Evolutionary conservation across 2,888 invertebrate species (phyloP), one percentile per base, ranked within the genome.

Genomic region (Tiliacea citrago): DNA sequence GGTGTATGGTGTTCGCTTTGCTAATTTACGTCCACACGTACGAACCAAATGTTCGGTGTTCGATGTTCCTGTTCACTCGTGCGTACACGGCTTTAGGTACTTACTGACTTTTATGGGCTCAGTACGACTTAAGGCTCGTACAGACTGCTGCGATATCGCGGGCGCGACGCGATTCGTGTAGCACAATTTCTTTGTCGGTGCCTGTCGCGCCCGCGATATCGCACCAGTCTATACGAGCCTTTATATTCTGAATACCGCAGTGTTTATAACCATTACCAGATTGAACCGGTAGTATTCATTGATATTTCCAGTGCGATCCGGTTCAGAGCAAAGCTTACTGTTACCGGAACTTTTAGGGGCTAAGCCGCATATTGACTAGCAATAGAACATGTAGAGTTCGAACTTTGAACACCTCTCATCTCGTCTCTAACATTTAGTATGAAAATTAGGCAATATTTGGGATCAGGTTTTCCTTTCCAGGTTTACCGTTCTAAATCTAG

Each of bases 261-360:
- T 68, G 29, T 66, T 66, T 71, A 55, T 57, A 77, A 73, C 62
- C 29, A 29, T 29, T 29, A 29, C 29, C 69, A 62, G 70, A 65
- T 65, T 53, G 12, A 65, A 82, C 76, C 62, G 55, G 75, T 83
- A 51, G 61, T 53, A 63, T 72, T 66, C 12, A 72, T 73, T 45
- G 60, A 77, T 79, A 73, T 78, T 73, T 72, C 72, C 68, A 62
- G 75, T 8, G 29, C 51, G 57, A 79, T 75, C 71, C 45, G 61
- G 75, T 75, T 72, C 13, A 24, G n/a, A 57, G 29, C 55, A 45
- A 53, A 77, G 42, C 29, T 45, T 68, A 79, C 63, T 78, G 73
- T 79, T 82, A 79, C 66, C 72, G 65, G 69, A 79, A 61, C 70
- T 72, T 66, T 65, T 61, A 61, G 35, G 53, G 13, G 63, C 47